These are phyloP conservation scores for Alosa alosa DNA, from an alignment of 2,113 vertebrate genomes.

Conservation along the genomic window DNA sequence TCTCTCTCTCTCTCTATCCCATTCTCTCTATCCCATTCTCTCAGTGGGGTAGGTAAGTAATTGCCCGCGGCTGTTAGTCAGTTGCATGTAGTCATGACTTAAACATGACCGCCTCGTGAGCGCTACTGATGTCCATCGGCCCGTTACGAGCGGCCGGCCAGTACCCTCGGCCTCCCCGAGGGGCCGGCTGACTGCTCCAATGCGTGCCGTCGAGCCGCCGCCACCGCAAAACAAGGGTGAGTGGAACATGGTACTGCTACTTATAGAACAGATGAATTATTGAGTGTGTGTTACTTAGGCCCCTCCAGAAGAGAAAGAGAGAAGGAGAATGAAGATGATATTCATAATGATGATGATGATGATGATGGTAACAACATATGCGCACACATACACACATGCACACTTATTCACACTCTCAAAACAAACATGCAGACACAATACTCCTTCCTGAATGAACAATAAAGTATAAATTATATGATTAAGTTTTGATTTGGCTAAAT, in stretches of 20 bases:
- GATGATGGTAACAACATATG: no score
- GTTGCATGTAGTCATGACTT: constrained; percentile 29
- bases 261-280: background rate
- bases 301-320: background rate
- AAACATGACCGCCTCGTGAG: constrained; percentile 18
- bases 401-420: background rate
- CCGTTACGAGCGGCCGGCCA: background rate
- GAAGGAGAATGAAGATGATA: background rate
- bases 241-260: background rate
- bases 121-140: background rate
- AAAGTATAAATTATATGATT: background rate
- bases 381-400: background rate
- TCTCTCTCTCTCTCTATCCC: background rate
- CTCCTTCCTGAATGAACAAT: background rate
- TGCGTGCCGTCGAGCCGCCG: background rate
- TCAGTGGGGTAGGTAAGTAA: constrained; percentile 4
- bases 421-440: background rate
- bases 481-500: background rate
- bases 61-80: background rate
- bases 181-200: background rate
- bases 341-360: background rate
- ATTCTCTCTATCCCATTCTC: background rate
- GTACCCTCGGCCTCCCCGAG: background rate
- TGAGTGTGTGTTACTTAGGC: background rate
- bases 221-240: background rate